Conservation (phyloP, 2,113 vertebrate genomes). For the Heteronetta atricapilla region DNA sequence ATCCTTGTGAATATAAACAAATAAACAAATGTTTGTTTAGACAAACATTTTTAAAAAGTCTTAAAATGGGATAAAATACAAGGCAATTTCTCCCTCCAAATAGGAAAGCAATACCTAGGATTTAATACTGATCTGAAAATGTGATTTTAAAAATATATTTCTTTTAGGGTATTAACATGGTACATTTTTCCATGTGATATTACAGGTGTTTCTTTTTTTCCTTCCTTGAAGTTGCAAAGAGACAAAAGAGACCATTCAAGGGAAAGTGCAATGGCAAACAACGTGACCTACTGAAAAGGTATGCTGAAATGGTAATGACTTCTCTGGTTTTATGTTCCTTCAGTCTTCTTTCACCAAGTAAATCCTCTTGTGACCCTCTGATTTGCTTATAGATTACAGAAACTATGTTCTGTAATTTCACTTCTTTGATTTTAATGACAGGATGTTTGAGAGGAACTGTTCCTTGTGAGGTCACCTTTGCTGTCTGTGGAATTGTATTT, state of each 20-base stretch:
- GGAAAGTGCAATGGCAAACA: background rate
- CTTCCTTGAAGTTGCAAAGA: background rate
- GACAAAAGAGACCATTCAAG: background rate
- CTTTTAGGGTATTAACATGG: background rate
- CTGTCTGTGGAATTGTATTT: background rate
- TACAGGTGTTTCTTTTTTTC: background rate
- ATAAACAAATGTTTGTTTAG: no score
- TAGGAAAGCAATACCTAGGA: constrained; percentile 20
- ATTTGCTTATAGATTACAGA: background rate
- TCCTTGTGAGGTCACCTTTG: background rate
- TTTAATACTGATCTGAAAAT: constrained; percentile 3
- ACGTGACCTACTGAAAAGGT: background rate
- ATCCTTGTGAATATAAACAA: no score
- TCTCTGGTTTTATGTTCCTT: background rate
- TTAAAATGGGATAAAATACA: background rate
- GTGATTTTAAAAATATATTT: background rate
- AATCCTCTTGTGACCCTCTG: background rate
- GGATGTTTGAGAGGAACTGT: background rate
- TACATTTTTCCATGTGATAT: background rate
- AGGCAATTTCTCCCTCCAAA: background rate
- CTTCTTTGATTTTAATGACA: background rate
- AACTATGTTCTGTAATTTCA: background rate
- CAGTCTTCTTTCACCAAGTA: background rate
- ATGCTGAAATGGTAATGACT: background rate
- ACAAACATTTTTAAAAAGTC: background rate